Conservation (phyloP, 2,797 vertebrate genomes). For the Lepus townsendii region DNA sequence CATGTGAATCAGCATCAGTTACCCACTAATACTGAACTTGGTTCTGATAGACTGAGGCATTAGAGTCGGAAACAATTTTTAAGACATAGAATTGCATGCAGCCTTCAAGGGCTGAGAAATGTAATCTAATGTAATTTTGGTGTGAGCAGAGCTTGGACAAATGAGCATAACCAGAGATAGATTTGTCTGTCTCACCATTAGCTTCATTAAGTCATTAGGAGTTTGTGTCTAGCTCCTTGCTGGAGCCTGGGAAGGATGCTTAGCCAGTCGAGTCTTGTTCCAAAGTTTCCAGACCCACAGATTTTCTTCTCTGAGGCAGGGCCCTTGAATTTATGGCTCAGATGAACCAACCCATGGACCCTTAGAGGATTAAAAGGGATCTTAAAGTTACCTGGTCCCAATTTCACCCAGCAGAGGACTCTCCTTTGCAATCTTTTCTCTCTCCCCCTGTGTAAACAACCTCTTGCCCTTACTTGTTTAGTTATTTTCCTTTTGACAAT, state of each 20-base stretch:
- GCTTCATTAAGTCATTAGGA: not conserved
- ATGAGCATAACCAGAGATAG: not conserved
- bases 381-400: not conserved
- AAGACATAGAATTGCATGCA: not conserved
- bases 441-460: not conserved
- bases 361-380: not conserved
- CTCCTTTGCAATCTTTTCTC: not conserved
- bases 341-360: not conserved
- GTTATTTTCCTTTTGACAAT: not conserved
- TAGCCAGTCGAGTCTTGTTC: not conserved
- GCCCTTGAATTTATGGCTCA: not conserved
- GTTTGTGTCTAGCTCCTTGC: not conserved
- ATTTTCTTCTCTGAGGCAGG: not conserved
- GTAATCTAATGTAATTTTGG: not conserved
- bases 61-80: not conserved
- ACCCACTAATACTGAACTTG: not conserved
- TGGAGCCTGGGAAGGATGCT: not conserved
- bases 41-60: not conserved
- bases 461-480: not conserved
- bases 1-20: not conserved
- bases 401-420: not conserved
- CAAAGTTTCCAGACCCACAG: not conserved
- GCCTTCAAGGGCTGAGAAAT: slow-evolving; percentile 5
- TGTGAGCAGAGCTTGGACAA: not conserved
- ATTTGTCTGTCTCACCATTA: not conserved